Base-by-base conservation (phyloP, 2,113 vertebrate genomes). In the Speoplatyrhinus poulsoni region DNA sequence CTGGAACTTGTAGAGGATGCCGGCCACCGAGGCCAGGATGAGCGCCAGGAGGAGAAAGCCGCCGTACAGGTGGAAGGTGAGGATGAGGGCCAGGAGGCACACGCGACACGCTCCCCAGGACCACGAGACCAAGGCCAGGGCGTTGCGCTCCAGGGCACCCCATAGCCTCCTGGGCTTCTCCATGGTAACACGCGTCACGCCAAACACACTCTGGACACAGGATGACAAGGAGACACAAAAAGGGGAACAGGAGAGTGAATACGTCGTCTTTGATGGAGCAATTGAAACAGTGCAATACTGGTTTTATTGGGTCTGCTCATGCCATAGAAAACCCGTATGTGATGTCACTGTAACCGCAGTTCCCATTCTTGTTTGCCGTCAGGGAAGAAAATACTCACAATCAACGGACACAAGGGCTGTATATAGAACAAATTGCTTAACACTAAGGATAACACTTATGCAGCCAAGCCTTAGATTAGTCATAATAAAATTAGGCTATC, bases 1-100 rank as follows among this genome's bases (percentile, higher is more conserved):
- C 90, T 99, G 98, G 88, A 98, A 98, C 75, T 98, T 98, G 92
- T 98, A 99, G 1, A 99, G 91, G 88, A 98, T 98, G 61, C 95
- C 96, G 0, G 96, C 96, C 79, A 98, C 94, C 0, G 98, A 99
- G 11, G 94, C 89, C 72, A 96, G 86, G 86, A 99, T 99, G 75
- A 99, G 91, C 63, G 93, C 84, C 41, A 98, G 95, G 73, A 98
- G 92, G 60, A 95, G 76, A 74, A 96, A 78, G 60, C 98, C 98
- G 61, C 97, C 96, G 0, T 98, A 96, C 61, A 99, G 91, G 79
- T 99, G 96, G 82, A 98, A 99, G 84, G 96, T 99, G 81, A 99
- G 95, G 87, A 99, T 98, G 82, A 99, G 94, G 32, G 96, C 96
- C 82, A 99, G 82, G 59, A 99, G 95, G 74, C 95, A 98, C 86